Conservation (phyloP, 2,113 vertebrate genomes). For the Cygnus atratus region DNA sequence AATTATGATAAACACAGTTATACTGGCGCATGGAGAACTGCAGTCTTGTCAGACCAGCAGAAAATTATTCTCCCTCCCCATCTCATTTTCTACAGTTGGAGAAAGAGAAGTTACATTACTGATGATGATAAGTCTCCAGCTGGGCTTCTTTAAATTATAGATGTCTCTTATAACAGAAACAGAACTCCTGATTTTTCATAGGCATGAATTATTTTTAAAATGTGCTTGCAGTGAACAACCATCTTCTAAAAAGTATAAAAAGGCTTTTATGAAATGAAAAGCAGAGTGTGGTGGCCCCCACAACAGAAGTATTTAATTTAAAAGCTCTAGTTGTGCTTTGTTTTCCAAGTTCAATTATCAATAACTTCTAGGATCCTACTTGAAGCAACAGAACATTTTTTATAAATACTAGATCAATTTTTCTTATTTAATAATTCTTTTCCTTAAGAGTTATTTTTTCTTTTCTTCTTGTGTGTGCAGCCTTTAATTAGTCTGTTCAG, state of each 20-base stretch:
- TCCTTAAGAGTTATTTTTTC: not conserved
- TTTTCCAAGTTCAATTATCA: constrained; percentile 1
- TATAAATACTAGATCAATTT: not conserved
- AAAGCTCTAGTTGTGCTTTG: not conserved
- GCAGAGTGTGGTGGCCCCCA: not conserved
- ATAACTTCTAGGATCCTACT: not conserved
- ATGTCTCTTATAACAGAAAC: not conserved
- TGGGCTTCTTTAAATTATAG: not conserved
- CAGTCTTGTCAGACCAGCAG: not conserved
- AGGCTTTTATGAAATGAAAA: not conserved
- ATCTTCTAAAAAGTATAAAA: not conserved
- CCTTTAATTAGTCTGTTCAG: constrained; percentile 44
- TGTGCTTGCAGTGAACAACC: not conserved
- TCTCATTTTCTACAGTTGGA: not conserved
- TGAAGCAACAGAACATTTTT: not conserved
- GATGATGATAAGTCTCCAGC: not conserved
- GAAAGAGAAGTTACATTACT: not conserved
- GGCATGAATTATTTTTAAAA: not conserved
- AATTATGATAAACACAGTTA: not conserved
- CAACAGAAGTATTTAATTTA: not conserved
- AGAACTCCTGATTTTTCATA: not conserved
- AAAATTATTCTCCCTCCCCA: not conserved
- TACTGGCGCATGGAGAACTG: not conserved
- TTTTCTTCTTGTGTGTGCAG: not conserved
- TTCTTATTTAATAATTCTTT: not conserved